These are phyloP conservation scores for Pontoporia blainvillei DNA, from an alignment of 2,113 vertebrate species.

Conservation along the genomic window DNA sequence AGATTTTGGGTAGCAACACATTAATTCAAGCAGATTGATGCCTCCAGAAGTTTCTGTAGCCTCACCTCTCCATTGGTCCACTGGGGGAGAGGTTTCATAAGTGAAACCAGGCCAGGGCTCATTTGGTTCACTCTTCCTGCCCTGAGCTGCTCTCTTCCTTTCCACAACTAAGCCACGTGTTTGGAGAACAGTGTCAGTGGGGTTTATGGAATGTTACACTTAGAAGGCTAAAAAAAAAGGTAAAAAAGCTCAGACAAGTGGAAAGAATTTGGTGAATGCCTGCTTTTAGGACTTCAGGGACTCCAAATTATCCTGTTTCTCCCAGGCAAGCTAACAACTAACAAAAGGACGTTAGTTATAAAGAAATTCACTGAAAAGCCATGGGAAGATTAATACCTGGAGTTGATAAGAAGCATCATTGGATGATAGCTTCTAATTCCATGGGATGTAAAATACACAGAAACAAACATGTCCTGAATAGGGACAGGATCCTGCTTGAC, in stretches of 20 bases:
- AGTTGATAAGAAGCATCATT: not conserved
- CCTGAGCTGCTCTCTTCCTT: not conserved
- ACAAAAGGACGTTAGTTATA: slow-evolving; percentile 1
- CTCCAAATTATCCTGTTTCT: slow-evolving; percentile 23
- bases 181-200: not conserved
- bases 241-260: slow-evolving; percentile 63
- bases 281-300: slow-evolving; percentile 45
- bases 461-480: not conserved
- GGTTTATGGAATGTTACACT: slow-evolving; percentile 56
- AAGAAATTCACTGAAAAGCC: not conserved
- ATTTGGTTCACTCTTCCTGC: not conserved
- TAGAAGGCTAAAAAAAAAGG: not conserved
- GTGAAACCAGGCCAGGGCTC: slow-evolving; percentile 64
- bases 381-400: not conserved
- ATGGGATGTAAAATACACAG: not conserved
- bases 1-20: slow-evolving; percentile 33
- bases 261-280: slow-evolving; percentile 57
- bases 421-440: not conserved
- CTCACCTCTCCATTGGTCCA: not conserved
- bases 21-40: slow-evolving; percentile 62
- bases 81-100: slow-evolving; percentile 35
- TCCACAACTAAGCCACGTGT: slow-evolving; percentile 48
- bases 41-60: not conserved
- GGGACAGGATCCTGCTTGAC: not conserved
- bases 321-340: not conserved